A percentile compares a stretch with the other conserved stretches of the same genome.
phyloP scores from a whole-genome alignment of 2,888 invertebrate species.

The Emesis furor region DNA sequence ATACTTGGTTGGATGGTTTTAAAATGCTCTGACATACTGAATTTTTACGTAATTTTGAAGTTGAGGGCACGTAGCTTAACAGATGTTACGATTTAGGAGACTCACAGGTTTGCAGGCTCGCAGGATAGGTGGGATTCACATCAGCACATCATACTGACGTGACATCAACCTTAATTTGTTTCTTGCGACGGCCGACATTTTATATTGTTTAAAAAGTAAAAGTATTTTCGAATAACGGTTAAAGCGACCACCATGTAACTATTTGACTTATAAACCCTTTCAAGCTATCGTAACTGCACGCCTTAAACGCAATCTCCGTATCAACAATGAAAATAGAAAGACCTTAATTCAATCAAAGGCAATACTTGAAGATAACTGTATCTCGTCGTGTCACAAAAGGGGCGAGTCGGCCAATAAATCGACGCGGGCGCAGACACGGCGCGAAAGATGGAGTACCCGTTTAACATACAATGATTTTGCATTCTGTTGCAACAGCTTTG shows the following conservation, averaged over 20 bases:
- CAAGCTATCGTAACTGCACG: constrained; percentile 2
- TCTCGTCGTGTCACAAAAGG: constrained; percentile 83
- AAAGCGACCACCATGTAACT: background rate
- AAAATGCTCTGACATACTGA: too few relatives aligned
- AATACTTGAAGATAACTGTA: constrained; percentile 75
- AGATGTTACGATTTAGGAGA: too few relatives aligned
- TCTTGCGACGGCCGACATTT: too few relatives aligned
- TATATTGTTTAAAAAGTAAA: background rate
- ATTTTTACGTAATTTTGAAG: too few relatives aligned
- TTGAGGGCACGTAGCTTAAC: too few relatives aligned
- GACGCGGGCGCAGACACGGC: constrained; percentile 82
- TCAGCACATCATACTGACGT: background rate
- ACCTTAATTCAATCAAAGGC: constrained; percentile 75
- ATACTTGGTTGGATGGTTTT: too few relatives aligned
- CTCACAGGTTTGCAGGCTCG: too few relatives aligned
- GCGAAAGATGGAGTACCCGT: constrained; percentile 90
- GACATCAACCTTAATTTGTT: too few relatives aligned
- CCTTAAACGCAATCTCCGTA: background rate
- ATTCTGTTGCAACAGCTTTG: constrained; percentile 72
- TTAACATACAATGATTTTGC: constrained; percentile 91
- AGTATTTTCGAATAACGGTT: background rate
- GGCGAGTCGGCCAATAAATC: constrained; percentile 90
- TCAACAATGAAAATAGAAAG: constrained; percentile 42
- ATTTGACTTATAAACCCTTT: background rate
- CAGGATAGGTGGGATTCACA: constrained; percentile 11